Base-by-base conservation (phyloP, 1,140 invertebrate genomes). In the Brachionus koreanus region DNA sequence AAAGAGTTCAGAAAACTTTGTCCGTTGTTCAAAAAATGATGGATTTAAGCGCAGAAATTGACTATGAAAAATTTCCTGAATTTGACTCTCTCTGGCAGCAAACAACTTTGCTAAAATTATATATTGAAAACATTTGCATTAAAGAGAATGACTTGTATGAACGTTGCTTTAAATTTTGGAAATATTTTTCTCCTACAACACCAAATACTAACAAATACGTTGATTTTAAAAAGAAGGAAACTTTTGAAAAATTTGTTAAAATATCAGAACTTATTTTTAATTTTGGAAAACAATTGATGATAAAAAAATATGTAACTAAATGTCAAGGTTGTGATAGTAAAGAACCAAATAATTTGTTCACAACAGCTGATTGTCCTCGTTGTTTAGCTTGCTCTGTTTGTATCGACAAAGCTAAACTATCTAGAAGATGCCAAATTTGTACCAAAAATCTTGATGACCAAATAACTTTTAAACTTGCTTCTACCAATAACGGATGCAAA, bases 111-210 rank as follows among this genome's bases (percentile, higher is more conserved):
- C 23, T 74, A 5, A 74, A 74, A 74, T 46, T 46, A 12, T 74
- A 74, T 23, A 74, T 74, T 29, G 69, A 74, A 74, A 46, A 74
- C 46, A 23, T 74, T n/a, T 74, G 69, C 29, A 12, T 12, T 39
- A 74, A 74, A 25, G 29, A 74, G 2, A 10, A 33, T 4, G 37
- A 19, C 5, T 25, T 74, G 25, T 74, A 74, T 29, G 10, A 23
- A 10, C 39, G 69, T 12, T 74, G 69, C 9, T 43, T 74, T 46
- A 19, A 23, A 25, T 46, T 74, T 74, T 74, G 69, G 69, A 49
- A 74, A 25, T 33, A 6, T 35, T 74, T 74, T 29, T 29, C 29
- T 29, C 29, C 29, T 29, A 29, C 29, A 29, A 29, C n/a, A n/a
- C n/a, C n/a, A n/a, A n/a, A n/a, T n/a, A n/a, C 1, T 25, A 23